A percentile compares a stretch with the other conserved stretches of the same genome.
Conservation (phyloP, 1,140 invertebrate species). For the Diachasmimorpha longicaudata region DNA sequence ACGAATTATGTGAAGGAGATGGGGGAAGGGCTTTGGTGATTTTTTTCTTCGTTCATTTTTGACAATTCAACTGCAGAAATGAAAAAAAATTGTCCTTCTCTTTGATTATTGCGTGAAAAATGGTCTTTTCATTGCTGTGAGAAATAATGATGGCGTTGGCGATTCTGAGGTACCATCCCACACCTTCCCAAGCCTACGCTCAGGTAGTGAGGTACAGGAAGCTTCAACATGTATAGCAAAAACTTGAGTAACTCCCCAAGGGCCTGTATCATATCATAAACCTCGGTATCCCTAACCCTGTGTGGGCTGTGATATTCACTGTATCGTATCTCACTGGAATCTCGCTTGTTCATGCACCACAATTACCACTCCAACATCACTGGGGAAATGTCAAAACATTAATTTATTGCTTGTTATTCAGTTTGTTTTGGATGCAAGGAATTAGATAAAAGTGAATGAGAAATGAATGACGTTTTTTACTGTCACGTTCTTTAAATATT, state of each 20-base stretch:
- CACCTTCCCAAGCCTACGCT: not conserved
- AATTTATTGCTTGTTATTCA: not conserved
- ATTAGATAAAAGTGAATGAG: not conserved
- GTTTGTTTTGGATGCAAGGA: not conserved
- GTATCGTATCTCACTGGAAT: constrained; percentile 15
- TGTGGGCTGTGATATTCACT: constrained; percentile 15
- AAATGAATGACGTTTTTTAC: not conserved
- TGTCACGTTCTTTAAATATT: not conserved
- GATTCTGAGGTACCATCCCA: not conserved
- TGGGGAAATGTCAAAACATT: not conserved
- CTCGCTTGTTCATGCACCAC: not conserved
- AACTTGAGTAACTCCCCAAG: not conserved
- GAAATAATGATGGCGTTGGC: not conserved
- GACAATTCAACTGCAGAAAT: too few relatives aligned
- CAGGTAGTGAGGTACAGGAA: not conserved
- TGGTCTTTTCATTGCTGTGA: too few relatives aligned
- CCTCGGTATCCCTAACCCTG: not conserved
- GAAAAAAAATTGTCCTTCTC: too few relatives aligned
- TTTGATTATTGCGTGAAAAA: too few relatives aligned
- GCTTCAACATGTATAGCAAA: not conserved
- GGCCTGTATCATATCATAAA: constrained; percentile 2
- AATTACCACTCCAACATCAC: not conserved
- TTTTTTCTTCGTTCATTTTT: too few relatives aligned
- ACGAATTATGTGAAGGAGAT: too few relatives aligned
- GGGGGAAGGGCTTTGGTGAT: too few relatives aligned